Evolutionary conservation across 2,797 vertebrate genomes (phyloP), one percentile per base, ranked within the genome.

Genomic region (Spinus pinus): DNA sequence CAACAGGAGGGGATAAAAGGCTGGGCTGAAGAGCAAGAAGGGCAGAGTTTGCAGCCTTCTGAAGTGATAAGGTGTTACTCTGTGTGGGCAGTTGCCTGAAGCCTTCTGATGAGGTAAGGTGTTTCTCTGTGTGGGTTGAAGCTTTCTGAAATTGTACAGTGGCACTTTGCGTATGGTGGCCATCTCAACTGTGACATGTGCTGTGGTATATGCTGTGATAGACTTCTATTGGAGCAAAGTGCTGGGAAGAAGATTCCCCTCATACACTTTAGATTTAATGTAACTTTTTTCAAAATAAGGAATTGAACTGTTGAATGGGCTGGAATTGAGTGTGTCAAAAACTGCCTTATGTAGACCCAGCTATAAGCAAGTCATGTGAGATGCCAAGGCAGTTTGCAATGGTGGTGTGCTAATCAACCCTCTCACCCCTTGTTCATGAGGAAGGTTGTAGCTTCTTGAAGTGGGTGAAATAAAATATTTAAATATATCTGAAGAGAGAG

Each of bases 21-120:
- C 3, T 37, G 57, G 25, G 57, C 1, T 1, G 3, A 9, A 9
- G 57, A 37, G 1, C 25, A 14, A 28, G 24, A 13, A 27, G 11
- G 17, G 24, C 17, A 58, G 35, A 28, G 57, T 3, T 28, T 58
- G 35, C 35, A 37, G 35, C 25, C 24, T 58, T 20, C 12, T 39
- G 17, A 28, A 28, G 17, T 9, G 12, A 3, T 37, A 3, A 6
- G 56, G 0, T 58, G 35, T 27, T 37, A 2, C 25, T 37, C 35
- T 37, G 57, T 3, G 2, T 19, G 56, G 57, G 57, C 25, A 37
- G 57, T 19, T 21, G 16, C 17, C 24, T 27, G 25, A 9, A 58
- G 25, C 35, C 57, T 19, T 58, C 57, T 58, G 18, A 6, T 20
- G 25, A 14, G 25, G 54, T 35, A 2, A 7, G 54, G 25, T 39